Conservation (phyloP, 92 coral and sea anemone species). For the Epizoanthus stellaris region DNA sequence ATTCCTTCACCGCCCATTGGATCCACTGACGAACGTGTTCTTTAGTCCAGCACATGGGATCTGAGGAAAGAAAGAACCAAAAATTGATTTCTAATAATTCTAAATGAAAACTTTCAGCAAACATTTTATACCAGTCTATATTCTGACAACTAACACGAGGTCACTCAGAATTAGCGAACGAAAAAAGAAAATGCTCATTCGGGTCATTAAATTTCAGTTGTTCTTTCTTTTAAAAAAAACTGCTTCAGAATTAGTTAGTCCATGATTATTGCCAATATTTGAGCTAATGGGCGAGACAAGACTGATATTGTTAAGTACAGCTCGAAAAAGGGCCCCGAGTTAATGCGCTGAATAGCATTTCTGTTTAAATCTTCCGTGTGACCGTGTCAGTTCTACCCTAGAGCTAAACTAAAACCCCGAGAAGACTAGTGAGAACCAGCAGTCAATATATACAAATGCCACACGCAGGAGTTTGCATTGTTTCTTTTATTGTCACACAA, state of each 20-base stretch:
- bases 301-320: slow-evolving; percentile 6
- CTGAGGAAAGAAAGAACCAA: slow-evolving; percentile 42
- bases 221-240: too few species aligned
- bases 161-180: too few species aligned
- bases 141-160: too few species aligned
- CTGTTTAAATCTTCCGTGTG: background rate
- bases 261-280: too few species aligned
- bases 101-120: background rate
- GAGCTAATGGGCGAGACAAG: background rate
- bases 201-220: too few species aligned
- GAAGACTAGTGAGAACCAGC: background rate
- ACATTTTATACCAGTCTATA: too few species aligned
- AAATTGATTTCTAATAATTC: background rate
- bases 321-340: background rate
- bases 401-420: background rate
- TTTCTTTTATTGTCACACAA: background rate
- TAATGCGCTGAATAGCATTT: background rate
- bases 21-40: slow-evolving; percentile 99
- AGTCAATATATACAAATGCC: background rate
- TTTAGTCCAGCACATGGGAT: slow-evolving; percentile 98
- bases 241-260: too few species aligned
- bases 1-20: slow-evolving; percentile 98
- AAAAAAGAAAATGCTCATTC: too few species aligned
- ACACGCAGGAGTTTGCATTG: background rate
- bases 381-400: background rate